Evolutionary conservation across 2,797 vertebrate genomes (phyloP), one percentile per base, ranked within the genome.

Genomic region (Chromobotia macracanthus): DNA sequence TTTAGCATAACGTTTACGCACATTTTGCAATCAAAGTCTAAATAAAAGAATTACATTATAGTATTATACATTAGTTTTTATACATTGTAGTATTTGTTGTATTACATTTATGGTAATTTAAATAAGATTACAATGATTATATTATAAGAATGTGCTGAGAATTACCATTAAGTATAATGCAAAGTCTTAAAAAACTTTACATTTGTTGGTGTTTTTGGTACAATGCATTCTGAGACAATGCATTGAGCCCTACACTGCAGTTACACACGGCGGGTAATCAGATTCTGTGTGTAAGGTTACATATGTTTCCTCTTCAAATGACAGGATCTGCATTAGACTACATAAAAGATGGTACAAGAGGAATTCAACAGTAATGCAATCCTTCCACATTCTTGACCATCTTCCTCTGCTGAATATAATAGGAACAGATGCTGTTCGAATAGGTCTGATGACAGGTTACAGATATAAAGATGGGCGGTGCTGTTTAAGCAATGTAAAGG

Each of bases 401-500:
- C 58, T 16, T 31, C 25, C 18, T 64, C 23, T 18, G 19, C 64
- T 76, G 16, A 44, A 55, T 28, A 16, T 9, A 48, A 18, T 25
- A 67, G n/a, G n/a, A n/a, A n/a, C n/a, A n/a, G 23, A 76, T 41
- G n/a, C 35, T 28, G 16, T 35, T 0, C 5, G 11, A 16, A 58
- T 21, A 58, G 64, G 15, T 23, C 16, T 18, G 31, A 19, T 55
- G 60, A 41, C 68, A 21, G 51, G 12, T 51, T 51, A 69, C 58
- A 31, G 67, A 16, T 28, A 48, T 71, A 11, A 55, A 31, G 58
- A 71, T 79, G 68, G 76, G 58, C 70, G 67, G 71, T 44, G n/a
- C 58, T 71, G 68, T 53, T 19, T 28, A 67, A 79, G 46, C 35
- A 53, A 79, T 64, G 72, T n/a, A 64, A 71, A 79, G 53, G 35